These are phyloP conservation scores for Marasmarcha lunaedactyla DNA, from an alignment of 2,888 invertebrate genomes.

Conservation along the genomic window DNA sequence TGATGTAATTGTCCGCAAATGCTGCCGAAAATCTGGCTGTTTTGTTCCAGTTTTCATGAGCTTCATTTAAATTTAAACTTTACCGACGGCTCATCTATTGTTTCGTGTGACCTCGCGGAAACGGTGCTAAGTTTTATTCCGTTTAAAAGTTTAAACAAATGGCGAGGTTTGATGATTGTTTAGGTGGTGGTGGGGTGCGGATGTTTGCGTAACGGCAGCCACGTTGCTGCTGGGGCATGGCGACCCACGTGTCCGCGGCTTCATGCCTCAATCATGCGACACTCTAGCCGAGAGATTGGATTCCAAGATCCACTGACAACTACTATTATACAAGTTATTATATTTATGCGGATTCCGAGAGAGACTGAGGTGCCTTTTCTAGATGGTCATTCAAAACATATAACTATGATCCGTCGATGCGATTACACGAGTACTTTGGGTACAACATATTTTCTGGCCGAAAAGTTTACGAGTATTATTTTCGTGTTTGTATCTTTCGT, in stretches of 20 bases:
- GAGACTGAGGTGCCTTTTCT: too few relatives aligned
- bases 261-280: background rate
- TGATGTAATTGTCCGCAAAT: too few relatives aligned
- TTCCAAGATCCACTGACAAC: too few relatives aligned
- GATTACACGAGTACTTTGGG: background rate
- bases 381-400: too few relatives aligned
- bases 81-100: conserved; percentile 25
- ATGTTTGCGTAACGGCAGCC: conserved; percentile 33
- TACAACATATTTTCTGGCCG: too few relatives aligned
- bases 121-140: conserved; percentile 13
- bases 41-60: conserved; percentile 17
- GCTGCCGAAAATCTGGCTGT: conserved; percentile 8
- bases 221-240: conserved; percentile 29
- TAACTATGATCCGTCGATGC: too few relatives aligned
- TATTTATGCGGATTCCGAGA: too few relatives aligned
- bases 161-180: background rate
- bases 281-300: too few relatives aligned
- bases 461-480: too few relatives aligned
- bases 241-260: conserved; percentile 29
- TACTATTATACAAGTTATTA: too few relatives aligned
- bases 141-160: background rate
- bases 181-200: conserved; percentile 4
- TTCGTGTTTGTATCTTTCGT: background rate
- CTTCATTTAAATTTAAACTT: conserved; percentile 23
- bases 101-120: conserved; percentile 21